Evolutionary conservation across 2,113 vertebrate species (phyloP).

Genomic region (Cnemophilus loriae): DNA sequence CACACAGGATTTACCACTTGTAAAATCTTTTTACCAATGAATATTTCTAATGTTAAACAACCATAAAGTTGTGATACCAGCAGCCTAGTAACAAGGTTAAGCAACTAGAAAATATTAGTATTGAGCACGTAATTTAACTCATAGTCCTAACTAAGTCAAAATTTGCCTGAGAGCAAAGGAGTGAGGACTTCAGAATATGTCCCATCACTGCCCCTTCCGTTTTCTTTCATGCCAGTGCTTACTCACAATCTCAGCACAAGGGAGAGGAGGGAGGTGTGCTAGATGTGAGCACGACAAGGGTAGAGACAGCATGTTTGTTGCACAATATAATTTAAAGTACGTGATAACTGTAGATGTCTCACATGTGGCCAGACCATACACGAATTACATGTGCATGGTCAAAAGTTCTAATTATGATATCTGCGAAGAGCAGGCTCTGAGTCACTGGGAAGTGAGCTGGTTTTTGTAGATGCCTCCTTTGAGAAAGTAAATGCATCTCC

Average conservation of each 20-base stretch:
- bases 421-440: slow-evolving; percentile 2
- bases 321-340: background rate
- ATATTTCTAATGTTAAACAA: background rate
- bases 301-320: background rate
- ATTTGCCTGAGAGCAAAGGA: background rate
- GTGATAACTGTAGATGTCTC: background rate
- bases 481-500: slow-evolving; percentile 43
- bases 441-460: background rate
- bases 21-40: background rate
- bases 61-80: background rate
- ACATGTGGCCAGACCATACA: background rate
- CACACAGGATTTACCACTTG: background rate
- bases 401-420: background rate
- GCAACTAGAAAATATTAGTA: background rate
- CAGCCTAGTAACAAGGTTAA: background rate
- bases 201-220: background rate
- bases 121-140: background rate
- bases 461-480: background rate
- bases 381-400: background rate
- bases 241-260: background rate
- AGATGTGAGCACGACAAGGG: background rate
- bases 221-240: background rate
- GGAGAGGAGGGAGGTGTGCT: background rate
- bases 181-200: background rate
- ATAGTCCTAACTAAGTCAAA: background rate